phyloP scores from a whole-genome alignment of 2,888 invertebrate species.

The Toxonevra muliebris region DNA sequence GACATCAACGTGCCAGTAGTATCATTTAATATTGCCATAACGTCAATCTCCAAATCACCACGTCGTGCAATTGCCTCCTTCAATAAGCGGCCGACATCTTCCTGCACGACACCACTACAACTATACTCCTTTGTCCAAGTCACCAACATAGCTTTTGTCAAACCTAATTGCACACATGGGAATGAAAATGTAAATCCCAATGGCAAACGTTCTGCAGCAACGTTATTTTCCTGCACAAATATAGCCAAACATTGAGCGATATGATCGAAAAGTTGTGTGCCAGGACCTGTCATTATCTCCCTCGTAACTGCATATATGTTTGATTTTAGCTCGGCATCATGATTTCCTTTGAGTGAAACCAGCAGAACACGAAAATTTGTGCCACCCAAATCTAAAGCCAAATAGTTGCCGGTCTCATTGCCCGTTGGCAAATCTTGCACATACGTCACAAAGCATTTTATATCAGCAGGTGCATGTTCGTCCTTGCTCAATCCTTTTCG shows the following conservation, averaged over 20 bases:
- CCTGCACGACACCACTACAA: constrained; percentile 86
- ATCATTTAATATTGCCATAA: constrained; percentile 93
- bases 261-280: constrained; percentile 88
- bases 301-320: constrained; percentile 96
- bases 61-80: constrained; percentile 86
- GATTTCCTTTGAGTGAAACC: constrained; percentile 80
- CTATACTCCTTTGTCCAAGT: constrained; percentile 97
- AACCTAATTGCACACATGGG: constrained; percentile 85
- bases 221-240: constrained; percentile 84
- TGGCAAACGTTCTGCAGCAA: constrained; percentile 76
- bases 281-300: constrained; percentile 91
- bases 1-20: constrained; percentile 94
- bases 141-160: constrained; percentile 84
- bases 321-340: constrained; percentile 90
- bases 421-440: constrained; percentile 95
- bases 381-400: constrained; percentile 96
- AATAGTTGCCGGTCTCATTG: constrained; percentile 90
- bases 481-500: constrained; percentile 79
- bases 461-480: constrained; percentile 78
- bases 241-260: constrained; percentile 91
- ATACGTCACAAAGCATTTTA: constrained; percentile 95
- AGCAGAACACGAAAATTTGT: constrained; percentile 96
- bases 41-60: constrained; percentile 82
- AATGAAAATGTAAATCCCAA: constrained; percentile 98
- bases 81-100: constrained; percentile 88